Percentiles rank a stretch among this genome's conserved stretches.
Evolutionary conservation across 2,888 invertebrate species (phyloP).

Genomic region (Cephus nigrinus): DNA sequence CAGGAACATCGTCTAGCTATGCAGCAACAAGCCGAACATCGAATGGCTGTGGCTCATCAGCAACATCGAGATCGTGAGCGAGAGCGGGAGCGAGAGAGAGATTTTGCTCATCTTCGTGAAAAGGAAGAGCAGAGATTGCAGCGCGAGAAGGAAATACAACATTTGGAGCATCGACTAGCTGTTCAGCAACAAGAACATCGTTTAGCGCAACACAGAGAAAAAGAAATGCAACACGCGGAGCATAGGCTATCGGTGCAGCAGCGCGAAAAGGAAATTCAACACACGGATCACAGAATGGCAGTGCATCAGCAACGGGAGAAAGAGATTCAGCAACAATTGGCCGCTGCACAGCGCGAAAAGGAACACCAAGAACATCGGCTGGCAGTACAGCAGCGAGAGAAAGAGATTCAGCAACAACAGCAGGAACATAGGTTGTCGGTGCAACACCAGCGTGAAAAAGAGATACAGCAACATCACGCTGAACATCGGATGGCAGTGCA

Average conservation of each 20-base stretch:
- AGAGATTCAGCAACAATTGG: slow-evolving; percentile 62
- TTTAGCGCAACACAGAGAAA: slow-evolving; percentile 41
- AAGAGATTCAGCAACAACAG: slow-evolving; percentile 58
- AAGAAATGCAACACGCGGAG: slow-evolving; percentile 48
- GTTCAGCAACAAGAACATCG: slow-evolving; percentile 40
- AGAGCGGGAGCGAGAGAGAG: slow-evolving; percentile 54
- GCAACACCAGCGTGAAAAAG: slow-evolving; percentile 54
- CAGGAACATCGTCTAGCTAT: slow-evolving; percentile 62
- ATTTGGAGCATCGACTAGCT: slow-evolving; percentile 20
- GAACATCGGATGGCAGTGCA: slow-evolving; percentile 54
- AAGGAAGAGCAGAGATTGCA: slow-evolving; percentile 55
- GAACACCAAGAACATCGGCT: slow-evolving; percentile 58
- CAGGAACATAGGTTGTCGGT: slow-evolving; percentile 49
- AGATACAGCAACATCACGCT: slow-evolving; percentile 52
- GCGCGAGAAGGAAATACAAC: slow-evolving; percentile 54
- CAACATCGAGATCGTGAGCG: slow-evolving; percentile 46
- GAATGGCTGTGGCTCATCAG: slow-evolving; percentile 55
- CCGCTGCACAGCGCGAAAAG: slow-evolving; percentile 53
- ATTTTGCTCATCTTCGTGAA: slow-evolving; percentile 50
- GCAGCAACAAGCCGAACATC: slow-evolving; percentile 52
- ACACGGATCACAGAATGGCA: slow-evolving; percentile 44
- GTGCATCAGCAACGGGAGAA: slow-evolving; percentile 55
- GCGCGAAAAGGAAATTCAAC: slow-evolving; percentile 52
- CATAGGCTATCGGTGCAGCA: slow-evolving; percentile 49
- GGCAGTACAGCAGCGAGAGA: slow-evolving; percentile 49